Percentiles rank a stretch among this genome's conserved stretches.
These are phyloP conservation scores for Octomys mimax DNA, from an alignment of 2,797 vertebrate species.

Conservation along the genomic window DNA sequence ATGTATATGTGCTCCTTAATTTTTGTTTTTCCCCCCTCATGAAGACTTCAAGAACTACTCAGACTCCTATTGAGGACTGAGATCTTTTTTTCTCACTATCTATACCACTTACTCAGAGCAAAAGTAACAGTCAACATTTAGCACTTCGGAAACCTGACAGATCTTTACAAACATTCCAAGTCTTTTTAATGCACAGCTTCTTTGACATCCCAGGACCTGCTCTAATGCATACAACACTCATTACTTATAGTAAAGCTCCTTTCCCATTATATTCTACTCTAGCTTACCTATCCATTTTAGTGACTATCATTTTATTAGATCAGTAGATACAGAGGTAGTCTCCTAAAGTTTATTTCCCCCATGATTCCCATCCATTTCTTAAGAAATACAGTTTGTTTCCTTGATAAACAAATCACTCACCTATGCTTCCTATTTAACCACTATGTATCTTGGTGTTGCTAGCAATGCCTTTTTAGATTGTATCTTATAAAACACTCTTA, in stretches of 20 bases:
- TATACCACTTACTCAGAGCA: neutral
- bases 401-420: neutral
- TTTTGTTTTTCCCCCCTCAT: neutral
- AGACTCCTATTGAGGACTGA: neutral
- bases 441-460: neutral
- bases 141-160: neutral
- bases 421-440: neutral
- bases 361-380: neutral
- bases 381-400: neutral
- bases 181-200: neutral
- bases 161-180: neutral
- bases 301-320: neutral
- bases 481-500: conserved; percentile 36
- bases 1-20: neutral
- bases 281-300: neutral
- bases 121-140: neutral
- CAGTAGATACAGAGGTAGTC: neutral
- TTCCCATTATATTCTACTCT: neutral
- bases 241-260: neutral
- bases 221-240: neutral
- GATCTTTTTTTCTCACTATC: neutral
- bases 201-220: neutral
- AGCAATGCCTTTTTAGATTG: conserved; percentile 18
- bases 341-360: neutral
- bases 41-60: neutral